Evolutionary conservation across 2,113 vertebrate species (phyloP).

Genomic region (Trematocara zebra): DNA sequence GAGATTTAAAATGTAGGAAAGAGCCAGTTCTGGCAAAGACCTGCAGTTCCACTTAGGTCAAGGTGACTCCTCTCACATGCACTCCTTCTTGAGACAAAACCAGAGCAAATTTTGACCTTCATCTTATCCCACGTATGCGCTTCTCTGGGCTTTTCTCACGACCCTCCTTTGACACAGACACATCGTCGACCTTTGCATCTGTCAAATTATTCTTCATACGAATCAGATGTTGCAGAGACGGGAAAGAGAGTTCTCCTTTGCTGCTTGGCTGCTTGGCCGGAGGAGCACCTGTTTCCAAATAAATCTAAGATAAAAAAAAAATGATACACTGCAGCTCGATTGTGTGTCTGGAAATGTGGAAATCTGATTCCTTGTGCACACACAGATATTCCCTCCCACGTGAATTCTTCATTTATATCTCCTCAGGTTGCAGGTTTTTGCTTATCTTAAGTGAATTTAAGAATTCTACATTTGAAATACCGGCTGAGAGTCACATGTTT

Average conservation of each 20-base stretch:
- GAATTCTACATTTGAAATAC: conserved; percentile 29
- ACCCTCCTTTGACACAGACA: conserved; percentile 54
- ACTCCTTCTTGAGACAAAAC: background rate
- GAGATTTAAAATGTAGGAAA: conserved; percentile 6
- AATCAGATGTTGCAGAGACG: conserved; percentile 52
- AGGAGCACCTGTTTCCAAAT: conserved; percentile 64
- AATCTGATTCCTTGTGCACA: conserved; percentile 28
- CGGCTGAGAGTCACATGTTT: conserved; percentile 51
- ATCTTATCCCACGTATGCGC: conserved; percentile 28
- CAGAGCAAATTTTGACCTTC: conserved; percentile 19
- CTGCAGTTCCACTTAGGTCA: background rate
- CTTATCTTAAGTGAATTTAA: conserved; percentile 26
- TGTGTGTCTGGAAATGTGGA: conserved; percentile 40
- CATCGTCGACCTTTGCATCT: conserved; percentile 52
- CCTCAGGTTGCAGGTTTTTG: background rate
- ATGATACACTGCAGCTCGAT: conserved; percentile 27
- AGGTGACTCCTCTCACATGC: background rate
- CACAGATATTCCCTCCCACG: conserved; percentile 5
- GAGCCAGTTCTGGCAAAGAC: background rate
- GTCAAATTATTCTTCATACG: conserved; percentile 51
- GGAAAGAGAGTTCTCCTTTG: conserved; percentile 13
- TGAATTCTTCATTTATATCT: conserved; percentile 15
- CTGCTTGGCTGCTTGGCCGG: no score
- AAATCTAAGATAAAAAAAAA: conserved; percentile 46
- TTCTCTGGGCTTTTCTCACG: conserved; percentile 54